Evolutionary conservation across 2,797 vertebrate genomes (phyloP), one percentile per base, ranked within the genome.

Genomic region (Mycteria americana): DNA sequence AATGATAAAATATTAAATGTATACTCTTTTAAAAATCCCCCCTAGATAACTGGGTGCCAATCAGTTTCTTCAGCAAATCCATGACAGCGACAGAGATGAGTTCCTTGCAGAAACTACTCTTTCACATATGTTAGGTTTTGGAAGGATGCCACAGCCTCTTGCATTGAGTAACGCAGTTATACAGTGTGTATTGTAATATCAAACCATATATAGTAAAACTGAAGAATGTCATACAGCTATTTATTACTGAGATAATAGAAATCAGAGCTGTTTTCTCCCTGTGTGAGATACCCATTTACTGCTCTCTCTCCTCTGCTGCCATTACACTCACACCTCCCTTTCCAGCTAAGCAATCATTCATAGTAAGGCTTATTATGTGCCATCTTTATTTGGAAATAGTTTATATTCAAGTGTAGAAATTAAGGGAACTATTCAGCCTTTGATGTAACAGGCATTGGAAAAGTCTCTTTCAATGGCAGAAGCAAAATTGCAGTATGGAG

Each of bases 371-470:
- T 75, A 79, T 25, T 46, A 75, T 73, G 63, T 21, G 6, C 51
- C 35, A 15, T 64, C 77, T 94, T 93, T 72, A 80, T 85, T 63
- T 95, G 86, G 51, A 96, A 96, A 86, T 88, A 64, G 33, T 62
- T 87, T 4, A 18, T 73, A 78, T 74, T 46, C 73, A 81, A 63
- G 37, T 59, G 68, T 30, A 57, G 73, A 92, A 86, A 90, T 65
- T 30, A 74, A 85, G 50, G 30, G 64, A 88, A 65, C 74, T 53
- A 60, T 48, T 93, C 72, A 85, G 53, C 35, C 50, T 60, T 11
- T 60, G 87, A 85, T 21, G 60, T 57, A 88, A 75, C 18, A 46
- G 62, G 80, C 27, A 4, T 9, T 46, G 70, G 73, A 59, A 76
- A 78, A 63, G 51, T 37, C 59, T 83, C 31, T 60, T 87, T 62